Conservation (phyloP, 2,113 vertebrate species). For the Steatornis caripensis region DNA sequence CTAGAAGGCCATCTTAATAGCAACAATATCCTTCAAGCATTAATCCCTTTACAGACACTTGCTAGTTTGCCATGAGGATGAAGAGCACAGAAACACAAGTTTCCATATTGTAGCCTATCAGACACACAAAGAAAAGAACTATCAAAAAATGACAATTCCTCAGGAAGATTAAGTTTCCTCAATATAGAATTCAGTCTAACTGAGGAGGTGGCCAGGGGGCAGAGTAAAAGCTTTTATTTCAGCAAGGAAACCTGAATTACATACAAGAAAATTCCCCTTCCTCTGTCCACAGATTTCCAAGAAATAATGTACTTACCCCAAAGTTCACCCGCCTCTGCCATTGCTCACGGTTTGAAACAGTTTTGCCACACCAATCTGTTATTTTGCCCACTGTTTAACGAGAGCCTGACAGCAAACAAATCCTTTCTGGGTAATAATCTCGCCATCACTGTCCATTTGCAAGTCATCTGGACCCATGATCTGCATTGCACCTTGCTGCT, state of each 20-base stretch:
- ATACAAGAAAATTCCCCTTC: background rate
- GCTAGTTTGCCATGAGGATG: background rate
- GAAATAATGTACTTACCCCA: background rate
- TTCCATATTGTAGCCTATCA: background rate
- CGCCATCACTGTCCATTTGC: background rate
- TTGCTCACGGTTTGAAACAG: background rate
- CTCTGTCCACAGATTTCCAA: background rate
- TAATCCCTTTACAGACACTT: background rate
- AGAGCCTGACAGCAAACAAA: background rate
- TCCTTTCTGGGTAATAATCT: background rate
- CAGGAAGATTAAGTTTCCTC: background rate
- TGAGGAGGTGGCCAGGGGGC: background rate
- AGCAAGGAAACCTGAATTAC: background rate
- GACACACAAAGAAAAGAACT: background rate
- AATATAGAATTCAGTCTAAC: background rate
- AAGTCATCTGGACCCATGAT: background rate
- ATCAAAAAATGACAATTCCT: background rate
- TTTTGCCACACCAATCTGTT: background rate
- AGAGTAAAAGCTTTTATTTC: background rate
- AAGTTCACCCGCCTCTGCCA: background rate
- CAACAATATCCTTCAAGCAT: background rate
- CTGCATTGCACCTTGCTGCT: background rate
- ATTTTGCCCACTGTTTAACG: background rate
- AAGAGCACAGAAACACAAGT: background rate
- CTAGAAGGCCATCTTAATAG: background rate